A percentile compares a stretch with the other conserved stretches of the same genome.
phyloP scores from a whole-genome alignment of 2,797 vertebrate species.

The Muraenolepis orangiensis region DNA sequence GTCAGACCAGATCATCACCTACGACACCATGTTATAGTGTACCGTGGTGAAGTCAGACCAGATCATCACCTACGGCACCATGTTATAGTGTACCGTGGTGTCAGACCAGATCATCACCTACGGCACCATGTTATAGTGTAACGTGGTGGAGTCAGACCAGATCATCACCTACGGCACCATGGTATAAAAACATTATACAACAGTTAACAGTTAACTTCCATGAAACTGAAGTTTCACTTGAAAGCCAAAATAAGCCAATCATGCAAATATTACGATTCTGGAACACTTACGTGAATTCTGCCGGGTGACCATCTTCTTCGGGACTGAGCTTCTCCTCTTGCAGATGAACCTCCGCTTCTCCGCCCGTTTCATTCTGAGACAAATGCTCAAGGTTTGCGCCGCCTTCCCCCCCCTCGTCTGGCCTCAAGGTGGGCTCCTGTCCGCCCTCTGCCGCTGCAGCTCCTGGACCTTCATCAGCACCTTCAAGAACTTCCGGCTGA shows the following conservation, averaged over 20 bases:
- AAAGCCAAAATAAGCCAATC: background rate
- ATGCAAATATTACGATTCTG: background rate
- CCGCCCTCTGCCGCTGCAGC: slow-evolving; percentile 57
- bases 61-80: background rate
- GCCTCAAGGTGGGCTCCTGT: slow-evolving; percentile 44
- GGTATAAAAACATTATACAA: too few species aligned
- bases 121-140: background rate
- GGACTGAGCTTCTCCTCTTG: slow-evolving; percentile 70
- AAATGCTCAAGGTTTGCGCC: background rate
- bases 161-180: background rate
- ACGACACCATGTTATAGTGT: background rate
- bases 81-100: too few species aligned
- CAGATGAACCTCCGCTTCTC: slow-evolving; percentile 59
- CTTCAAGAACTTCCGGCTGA: slow-evolving; percentile 85
- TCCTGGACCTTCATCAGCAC: slow-evolving; percentile 83
- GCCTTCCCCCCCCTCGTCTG: slow-evolving; percentile 4
- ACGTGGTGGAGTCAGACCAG: background rate
- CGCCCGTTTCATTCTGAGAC: slow-evolving; percentile 16
- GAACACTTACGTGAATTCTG: slow-evolving; percentile 87
- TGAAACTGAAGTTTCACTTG: background rate
- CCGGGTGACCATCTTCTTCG: slow-evolving; percentile 79
- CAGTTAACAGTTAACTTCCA: background rate
- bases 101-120: background rate
- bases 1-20: background rate
- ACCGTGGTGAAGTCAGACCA: background rate